A percentile compares a stretch with the other conserved stretches of the same genome.
These are phyloP conservation scores for Chloebia gouldiae DNA, from an alignment of 2,113 vertebrate species.

Conservation along the genomic window DNA sequence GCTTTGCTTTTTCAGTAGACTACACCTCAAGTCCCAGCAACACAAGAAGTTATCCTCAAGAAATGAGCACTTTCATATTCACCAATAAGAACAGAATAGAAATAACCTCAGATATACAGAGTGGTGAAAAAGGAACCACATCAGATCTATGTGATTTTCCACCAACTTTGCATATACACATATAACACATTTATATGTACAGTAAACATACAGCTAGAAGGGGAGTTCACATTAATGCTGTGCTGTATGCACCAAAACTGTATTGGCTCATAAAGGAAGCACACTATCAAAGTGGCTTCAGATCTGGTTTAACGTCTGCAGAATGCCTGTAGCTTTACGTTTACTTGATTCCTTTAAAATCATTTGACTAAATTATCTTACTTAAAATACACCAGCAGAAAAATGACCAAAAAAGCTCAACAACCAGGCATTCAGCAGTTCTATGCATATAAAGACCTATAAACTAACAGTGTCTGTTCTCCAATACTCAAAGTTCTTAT, in stretches of 20 bases:
- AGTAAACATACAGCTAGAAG: not conserved
- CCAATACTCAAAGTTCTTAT: not conserved
- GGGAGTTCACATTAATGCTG: not conserved
- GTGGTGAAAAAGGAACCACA: not conserved
- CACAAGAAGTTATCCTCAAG: not conserved
- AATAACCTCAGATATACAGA: not conserved
- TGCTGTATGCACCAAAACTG: not conserved
- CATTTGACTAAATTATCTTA: not conserved
- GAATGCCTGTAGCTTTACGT: not conserved
- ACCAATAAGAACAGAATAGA: not conserved
- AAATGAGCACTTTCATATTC: fast-evolving
- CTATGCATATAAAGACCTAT: fast-evolving
- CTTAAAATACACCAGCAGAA: not conserved
- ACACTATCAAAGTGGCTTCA: not conserved
- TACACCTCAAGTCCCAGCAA: not conserved
- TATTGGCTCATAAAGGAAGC: not conserved
- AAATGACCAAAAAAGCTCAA: not conserved
- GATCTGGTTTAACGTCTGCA: not conserved
- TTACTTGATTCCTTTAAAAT: not conserved
- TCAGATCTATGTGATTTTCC: not conserved
- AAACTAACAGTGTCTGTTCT: not conserved
- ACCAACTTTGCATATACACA: not conserved
- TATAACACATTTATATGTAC: fast-evolving
- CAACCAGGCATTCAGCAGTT: not conserved
- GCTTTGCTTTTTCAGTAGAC: not conserved